These are phyloP conservation scores for Leptopilina boulardi DNA, from an alignment of 1,140 invertebrate genomes.

Conservation along the genomic window DNA sequence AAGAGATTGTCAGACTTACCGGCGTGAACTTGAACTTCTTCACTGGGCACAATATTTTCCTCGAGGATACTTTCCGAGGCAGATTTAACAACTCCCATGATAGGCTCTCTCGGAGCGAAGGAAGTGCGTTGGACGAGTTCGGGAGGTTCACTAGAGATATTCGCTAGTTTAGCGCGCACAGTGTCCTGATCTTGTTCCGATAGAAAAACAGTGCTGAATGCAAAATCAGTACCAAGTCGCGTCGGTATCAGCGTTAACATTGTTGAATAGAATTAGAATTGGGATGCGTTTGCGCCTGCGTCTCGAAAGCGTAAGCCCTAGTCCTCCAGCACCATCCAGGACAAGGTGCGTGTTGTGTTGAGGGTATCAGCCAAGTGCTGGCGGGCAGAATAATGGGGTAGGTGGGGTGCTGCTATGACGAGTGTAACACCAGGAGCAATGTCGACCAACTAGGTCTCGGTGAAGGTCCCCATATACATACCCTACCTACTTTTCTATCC, in stretches of 20 bases:
- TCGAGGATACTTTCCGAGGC: constrained; percentile 67
- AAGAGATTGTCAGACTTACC: constrained; percentile 58
- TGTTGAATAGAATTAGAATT: constrained; percentile 41
- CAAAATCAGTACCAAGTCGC: constrained; percentile 49
- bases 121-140: constrained; percentile 40
- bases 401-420: constrained; percentile 55
- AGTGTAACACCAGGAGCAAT: constrained; percentile 72
- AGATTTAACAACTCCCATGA: constrained; percentile 74
- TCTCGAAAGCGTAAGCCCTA: constrained; percentile 31
- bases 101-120: constrained; percentile 34
- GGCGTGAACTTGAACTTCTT: constrained; percentile 68
- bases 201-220: constrained; percentile 51
- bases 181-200: constrained; percentile 37
- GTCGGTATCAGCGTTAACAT: constrained; percentile 51
- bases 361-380: constrained; percentile 14
- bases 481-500: constrained; percentile 2
- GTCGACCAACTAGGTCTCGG: constrained; percentile 76
- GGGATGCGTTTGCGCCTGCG: constrained; percentile 68
- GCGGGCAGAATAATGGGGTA: constrained; percentile 43
- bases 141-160: constrained; percentile 34
- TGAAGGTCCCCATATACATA: constrained; percentile 67
- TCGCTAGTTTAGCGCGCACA: constrained; percentile 36
- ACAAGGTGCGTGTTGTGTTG: constrained; percentile 31
- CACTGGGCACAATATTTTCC: constrained; percentile 69
- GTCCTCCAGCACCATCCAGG: constrained; percentile 26